Evolutionary conservation across 2,113 vertebrate species (phyloP).

Genomic region (Corythornis madagascariensis): DNA sequence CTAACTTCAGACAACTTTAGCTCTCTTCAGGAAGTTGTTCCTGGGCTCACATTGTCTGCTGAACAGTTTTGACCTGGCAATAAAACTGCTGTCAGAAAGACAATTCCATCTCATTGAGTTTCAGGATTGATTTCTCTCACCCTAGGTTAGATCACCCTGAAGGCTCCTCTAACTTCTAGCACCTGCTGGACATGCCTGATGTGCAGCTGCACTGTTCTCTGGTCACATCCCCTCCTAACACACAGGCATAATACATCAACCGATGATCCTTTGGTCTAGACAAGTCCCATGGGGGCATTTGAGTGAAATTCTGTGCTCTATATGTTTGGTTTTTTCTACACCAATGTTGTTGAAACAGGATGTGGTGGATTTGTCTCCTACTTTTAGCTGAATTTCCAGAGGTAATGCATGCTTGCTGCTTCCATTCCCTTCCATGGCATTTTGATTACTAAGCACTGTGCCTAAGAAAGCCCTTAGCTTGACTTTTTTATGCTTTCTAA

Average conservation of each 20-base stretch:
- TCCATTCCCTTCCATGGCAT: background rate
- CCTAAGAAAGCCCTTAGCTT: background rate
- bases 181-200: background rate
- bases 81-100: background rate
- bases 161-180: background rate
- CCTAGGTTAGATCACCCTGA: conserved; percentile 1
- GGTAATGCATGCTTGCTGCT: background rate
- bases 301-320: background rate
- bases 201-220: background rate
- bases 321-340: background rate
- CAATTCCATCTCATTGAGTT: background rate
- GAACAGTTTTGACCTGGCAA: conserved; percentile 38
- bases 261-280: fast-evolving
- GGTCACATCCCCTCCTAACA: background rate
- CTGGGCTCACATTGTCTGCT: background rate
- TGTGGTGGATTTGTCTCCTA: background rate
- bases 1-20: background rate
- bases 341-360: too few relatives aligned
- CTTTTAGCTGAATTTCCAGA: background rate
- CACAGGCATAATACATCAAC: background rate
- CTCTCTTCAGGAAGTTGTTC: conserved; percentile 22
- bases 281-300: fast-evolving
- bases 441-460: background rate
- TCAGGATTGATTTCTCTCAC: background rate
- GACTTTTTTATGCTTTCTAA: background rate